Evolutionary conservation across 2,113 vertebrate species (phyloP).

Genomic region (Gallinago jamesoni): DNA sequence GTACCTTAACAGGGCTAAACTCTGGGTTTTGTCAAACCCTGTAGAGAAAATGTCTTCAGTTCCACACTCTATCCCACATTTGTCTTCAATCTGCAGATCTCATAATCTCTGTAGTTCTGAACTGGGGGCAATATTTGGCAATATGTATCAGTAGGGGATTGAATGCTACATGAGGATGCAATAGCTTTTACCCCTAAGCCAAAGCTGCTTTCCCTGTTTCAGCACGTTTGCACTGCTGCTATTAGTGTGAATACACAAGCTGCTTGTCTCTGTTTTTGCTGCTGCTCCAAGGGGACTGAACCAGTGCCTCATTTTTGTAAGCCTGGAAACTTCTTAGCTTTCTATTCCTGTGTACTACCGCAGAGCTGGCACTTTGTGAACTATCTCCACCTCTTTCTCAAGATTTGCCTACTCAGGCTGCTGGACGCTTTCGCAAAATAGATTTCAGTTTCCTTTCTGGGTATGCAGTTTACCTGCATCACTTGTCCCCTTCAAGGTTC

Average conservation of each 20-base stretch:
- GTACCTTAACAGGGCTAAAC: background rate
- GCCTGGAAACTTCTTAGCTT: background rate
- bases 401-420: background rate
- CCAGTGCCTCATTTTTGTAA: background rate
- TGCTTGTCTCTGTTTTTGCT: background rate
- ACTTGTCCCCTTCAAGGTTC: background rate
- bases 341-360: background rate
- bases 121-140: background rate
- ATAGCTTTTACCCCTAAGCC: background rate
- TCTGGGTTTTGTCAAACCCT: background rate
- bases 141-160: background rate
- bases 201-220: background rate
- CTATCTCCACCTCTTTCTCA: background rate
- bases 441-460: background rate
- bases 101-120: background rate
- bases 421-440: background rate
- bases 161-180: background rate
- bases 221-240: background rate
- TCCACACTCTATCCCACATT: background rate
- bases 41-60: background rate
- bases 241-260: background rate
- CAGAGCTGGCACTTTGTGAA: background rate
- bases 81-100: background rate
- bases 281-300: background rate
- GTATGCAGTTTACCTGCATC: background rate